A percentile compares a stretch with the other conserved stretches of the same genome.
These are phyloP conservation scores for Archaeoteleia sp. DNA, from an alignment of 2,888 invertebrate species.

Conservation along the genomic window DNA sequence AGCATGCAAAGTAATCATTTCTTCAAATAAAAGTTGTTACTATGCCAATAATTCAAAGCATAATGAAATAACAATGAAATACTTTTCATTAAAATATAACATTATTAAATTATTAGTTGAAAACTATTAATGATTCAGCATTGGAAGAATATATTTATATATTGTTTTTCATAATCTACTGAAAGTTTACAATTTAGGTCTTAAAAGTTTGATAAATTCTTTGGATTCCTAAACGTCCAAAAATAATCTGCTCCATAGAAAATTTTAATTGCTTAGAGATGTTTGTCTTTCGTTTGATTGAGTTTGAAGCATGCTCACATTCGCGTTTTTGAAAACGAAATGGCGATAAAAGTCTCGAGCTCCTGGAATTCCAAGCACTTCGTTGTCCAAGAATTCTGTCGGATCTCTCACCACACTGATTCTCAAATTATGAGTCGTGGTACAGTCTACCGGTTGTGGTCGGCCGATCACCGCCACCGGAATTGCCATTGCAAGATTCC, in stretches of 20 bases:
- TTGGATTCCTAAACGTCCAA: no score
- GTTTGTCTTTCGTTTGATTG: constrained; percentile 11
- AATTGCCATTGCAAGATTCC: constrained; percentile 45
- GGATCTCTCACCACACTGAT: constrained; percentile 20
- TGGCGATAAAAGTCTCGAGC: constrained; percentile 25
- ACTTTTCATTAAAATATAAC: no score
- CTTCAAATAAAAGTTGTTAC: no score
- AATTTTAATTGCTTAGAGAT: not conserved
- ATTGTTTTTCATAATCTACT: no score
- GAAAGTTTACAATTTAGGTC: no score
- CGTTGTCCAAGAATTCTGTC: constrained; percentile 36
- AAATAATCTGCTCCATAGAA: no score
- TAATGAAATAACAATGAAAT: no score
- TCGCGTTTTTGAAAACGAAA: constrained; percentile 15
- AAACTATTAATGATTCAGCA: no score
- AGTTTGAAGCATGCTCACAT: constrained; percentile 11
- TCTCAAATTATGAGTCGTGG: constrained; percentile 39
- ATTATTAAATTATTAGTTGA: no score
- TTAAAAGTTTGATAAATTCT: no score
- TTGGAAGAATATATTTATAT: no score
- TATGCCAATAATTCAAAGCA: no score
- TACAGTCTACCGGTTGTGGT: constrained; percentile 20
- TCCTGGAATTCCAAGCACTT: constrained; percentile 38
- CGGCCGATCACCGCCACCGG: constrained; percentile 40
- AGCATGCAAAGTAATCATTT: not conserved